Evolutionary conservation across 1,140 invertebrate genomes (phyloP).

Genomic region (Brachionus paranguensis): DNA sequence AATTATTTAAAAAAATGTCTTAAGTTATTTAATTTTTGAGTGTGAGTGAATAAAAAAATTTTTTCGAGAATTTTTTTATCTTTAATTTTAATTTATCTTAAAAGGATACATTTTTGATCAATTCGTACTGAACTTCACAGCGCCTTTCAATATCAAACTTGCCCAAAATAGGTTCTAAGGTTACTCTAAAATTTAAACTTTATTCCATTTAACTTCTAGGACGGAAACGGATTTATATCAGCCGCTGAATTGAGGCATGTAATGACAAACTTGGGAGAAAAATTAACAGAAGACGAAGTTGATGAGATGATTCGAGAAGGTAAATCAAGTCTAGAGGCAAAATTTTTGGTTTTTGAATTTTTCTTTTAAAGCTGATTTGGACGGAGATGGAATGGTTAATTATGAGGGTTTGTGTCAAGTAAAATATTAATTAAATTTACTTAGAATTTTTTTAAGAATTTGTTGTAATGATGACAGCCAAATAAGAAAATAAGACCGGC

Average conservation of each 20-base stretch:
- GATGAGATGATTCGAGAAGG: constrained; percentile 78
- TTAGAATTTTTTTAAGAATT: neutral
- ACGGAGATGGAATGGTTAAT: constrained; percentile 42
- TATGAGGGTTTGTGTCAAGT: constrained; percentile 40
- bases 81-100: too few relatives aligned
- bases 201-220: constrained; percentile 68
- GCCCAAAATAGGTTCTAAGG: neutral
- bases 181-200: constrained; percentile 64
- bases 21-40: too few relatives aligned
- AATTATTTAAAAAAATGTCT: too few relatives aligned
- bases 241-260: constrained; percentile 78
- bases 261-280: constrained; percentile 81
- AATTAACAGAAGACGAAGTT: constrained; percentile 77
- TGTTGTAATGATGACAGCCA: constrained; percentile 29
- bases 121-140: too few relatives aligned
- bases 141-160: too few relatives aligned
- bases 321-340: constrained; percentile 2
- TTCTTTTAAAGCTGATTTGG: constrained; percentile 36
- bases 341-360: neutral
- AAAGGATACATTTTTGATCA: too few relatives aligned
- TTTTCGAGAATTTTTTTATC: too few relatives aligned
- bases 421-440: neutral
- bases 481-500: neutral
- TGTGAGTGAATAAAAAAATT: too few relatives aligned
- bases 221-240: constrained; percentile 81